Conservation (phyloP, 92 coral and sea anemone genomes). For the Nematostella vectensis region DNA sequence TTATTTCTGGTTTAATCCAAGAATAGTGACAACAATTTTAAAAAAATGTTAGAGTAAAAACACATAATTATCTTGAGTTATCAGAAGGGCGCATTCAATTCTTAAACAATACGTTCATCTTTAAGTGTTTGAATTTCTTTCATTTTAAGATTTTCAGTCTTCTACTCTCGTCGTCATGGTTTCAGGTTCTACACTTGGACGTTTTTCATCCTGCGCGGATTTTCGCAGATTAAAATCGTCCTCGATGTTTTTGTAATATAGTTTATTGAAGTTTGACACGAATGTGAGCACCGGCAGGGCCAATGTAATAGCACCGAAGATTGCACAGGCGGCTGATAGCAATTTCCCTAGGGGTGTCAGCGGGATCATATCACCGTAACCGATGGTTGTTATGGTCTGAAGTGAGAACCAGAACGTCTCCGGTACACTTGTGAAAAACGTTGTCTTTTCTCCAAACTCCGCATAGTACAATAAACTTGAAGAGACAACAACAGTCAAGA, state of each 20-base stretch:
- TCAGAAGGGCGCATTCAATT: too few species aligned
- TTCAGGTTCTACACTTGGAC: neutral
- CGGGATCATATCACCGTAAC: conserved; percentile 91
- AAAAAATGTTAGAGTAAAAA: too few species aligned
- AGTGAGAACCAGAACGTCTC: conserved; percentile 92
- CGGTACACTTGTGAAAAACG: conserved; percentile 79
- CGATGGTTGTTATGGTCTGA: conserved; percentile 95
- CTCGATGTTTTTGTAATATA: conserved; percentile 77
- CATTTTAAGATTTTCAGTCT: too few species aligned
- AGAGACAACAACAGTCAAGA: conserved; percentile 66
- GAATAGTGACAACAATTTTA: too few species aligned
- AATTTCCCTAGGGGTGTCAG: conserved; percentile 64
- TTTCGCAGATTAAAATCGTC: conserved; percentile 21
- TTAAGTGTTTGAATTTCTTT: too few species aligned
- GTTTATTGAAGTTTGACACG: conserved; percentile 88
- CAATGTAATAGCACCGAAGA: conserved; percentile 88
- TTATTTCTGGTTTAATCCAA: too few species aligned
- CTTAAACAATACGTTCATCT: too few species aligned
- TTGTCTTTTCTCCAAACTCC: conserved; percentile 46
- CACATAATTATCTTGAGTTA: too few species aligned
- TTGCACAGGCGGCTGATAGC: conserved; percentile 69
- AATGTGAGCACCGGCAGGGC: conserved; percentile 90
- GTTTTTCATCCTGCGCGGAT: neutral
- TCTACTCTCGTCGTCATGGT: too few species aligned
- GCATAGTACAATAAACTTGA: conserved; percentile 73